A percentile compares a stretch with the other conserved stretches of the same genome.
Evolutionary conservation across 2,797 vertebrate genomes (phyloP).

Genomic region (Synaphobranchus kaupii): DNA sequence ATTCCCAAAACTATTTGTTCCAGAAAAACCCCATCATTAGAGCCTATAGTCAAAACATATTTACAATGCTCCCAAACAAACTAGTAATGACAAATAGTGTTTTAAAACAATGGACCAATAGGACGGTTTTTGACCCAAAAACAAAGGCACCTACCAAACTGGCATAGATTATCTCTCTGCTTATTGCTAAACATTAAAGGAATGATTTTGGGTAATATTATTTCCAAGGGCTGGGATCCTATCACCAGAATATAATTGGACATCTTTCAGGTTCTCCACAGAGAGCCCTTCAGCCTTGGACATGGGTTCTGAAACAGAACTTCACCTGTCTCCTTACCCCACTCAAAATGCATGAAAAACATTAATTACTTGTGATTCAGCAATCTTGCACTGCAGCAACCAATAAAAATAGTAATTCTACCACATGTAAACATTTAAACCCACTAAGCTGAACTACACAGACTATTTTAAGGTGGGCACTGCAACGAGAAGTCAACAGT

Average conservation of each 20-base stretch:
- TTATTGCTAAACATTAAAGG: not conserved
- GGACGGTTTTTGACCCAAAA: not conserved
- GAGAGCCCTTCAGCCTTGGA: not conserved
- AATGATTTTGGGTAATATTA: not conserved
- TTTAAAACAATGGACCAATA: not conserved
- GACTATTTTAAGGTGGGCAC: not conserved
- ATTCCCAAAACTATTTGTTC: not conserved
- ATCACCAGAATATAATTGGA: not conserved
- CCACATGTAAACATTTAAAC: not conserved
- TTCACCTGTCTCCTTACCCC: not conserved
- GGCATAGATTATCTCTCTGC: not conserved
- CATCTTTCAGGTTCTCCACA: not conserved
- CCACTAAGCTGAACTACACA: not conserved
- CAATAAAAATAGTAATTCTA: not conserved
- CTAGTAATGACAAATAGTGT: not conserved
- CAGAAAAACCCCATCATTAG: not conserved
- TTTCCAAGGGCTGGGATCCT: not conserved
- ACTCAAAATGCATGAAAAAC: not conserved
- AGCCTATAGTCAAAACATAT: not conserved
- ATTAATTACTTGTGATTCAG: not conserved
- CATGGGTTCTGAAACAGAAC: not conserved
- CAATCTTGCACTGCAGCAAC: not conserved
- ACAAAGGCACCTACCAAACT: not conserved
- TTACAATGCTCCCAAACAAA: not conserved
- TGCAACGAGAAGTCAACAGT: not conserved